Percentiles rank a stretch among this genome's conserved stretches.
Evolutionary conservation across 2,888 invertebrate genomes (phyloP).

Genomic region (Thysanoteuthis rhombus): DNA sequence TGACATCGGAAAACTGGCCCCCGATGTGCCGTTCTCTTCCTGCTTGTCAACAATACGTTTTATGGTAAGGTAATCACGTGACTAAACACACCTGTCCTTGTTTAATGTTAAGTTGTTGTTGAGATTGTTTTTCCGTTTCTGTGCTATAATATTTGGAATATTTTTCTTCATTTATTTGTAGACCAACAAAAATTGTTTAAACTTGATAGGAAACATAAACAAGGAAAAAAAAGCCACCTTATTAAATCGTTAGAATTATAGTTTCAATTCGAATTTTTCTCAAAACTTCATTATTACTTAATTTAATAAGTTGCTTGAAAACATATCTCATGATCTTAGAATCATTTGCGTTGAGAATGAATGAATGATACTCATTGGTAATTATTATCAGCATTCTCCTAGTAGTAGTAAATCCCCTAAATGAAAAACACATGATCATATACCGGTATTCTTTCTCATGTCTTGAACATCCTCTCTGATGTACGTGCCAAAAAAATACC

Average conservation of each 20-base stretch:
- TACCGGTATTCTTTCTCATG: not conserved
- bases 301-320: no score
- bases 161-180: no score
- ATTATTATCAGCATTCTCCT: not conserved
- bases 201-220: no score
- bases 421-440: not conserved
- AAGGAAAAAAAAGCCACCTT: not conserved
- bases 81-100: not conserved
- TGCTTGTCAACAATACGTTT: slow-evolving; percentile 1
- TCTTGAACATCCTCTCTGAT: no score
- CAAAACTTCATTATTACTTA: not conserved
- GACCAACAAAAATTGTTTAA: not conserved
- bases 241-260: not conserved
- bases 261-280: not conserved
- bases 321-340: not conserved
- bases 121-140: not conserved
- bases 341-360: not conserved
- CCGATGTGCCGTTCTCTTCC: not conserved
- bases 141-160: no score
- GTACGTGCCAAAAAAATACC: not conserved
- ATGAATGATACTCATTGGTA: not conserved
- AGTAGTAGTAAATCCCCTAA: not conserved
- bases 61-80: not conserved
- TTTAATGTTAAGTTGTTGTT: not conserved
- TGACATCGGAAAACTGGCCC: not conserved